Base-by-base conservation (phyloP, 2,797 vertebrate genomes). In the Nyctibius grandis region DNA sequence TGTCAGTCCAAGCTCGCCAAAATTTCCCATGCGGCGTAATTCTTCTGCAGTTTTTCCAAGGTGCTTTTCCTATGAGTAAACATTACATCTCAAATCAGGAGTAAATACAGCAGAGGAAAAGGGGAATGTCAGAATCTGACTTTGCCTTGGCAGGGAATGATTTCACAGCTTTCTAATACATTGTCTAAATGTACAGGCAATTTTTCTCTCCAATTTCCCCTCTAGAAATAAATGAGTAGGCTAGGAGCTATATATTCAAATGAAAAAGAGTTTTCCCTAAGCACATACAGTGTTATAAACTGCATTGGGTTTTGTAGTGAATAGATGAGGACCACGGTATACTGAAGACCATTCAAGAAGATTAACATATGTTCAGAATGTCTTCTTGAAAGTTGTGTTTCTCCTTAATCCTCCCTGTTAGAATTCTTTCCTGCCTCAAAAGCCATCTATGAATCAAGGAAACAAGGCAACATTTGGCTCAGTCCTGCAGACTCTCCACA, bases 61-160 rank as follows among this genome's bases (percentile, higher is more conserved):
- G 38, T 89, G 73, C 28, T 84, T 89, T 77, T 86, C 65, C 85
- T 60, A 3, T 45, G 42, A 80, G 82, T 90, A 93, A 96, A 96
- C 59, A 40, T 61, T 61, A 22, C 50, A 70, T 67, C 72, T 94
- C 69, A 65, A 64, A 84, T 36, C 53, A 48, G 28, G 34, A 81
- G 75, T 90, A 95, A 95, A 93, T 42, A 81, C 48, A 57, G 54
- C 0, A 1, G 18, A 86, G 64, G 89, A 64, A 64, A 86, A 56
- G 42, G 33, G n/a, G 45, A 61, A 61, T 9, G 20, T 83, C 76
- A 40, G 69, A 81, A 67, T 65, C 47, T 67, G 84, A 67, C 59
- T 88, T 82, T 91, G 56, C 59, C 74, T 95, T 94, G 94, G 70
- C 81, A 89, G 59, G 40, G 60, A 95, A 93, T 34, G 68, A 82